A percentile compares a stretch with the other conserved stretches of the same genome.
Conservation (phyloP, 2,888 invertebrate species). For the Campoletis raptor region DNA sequence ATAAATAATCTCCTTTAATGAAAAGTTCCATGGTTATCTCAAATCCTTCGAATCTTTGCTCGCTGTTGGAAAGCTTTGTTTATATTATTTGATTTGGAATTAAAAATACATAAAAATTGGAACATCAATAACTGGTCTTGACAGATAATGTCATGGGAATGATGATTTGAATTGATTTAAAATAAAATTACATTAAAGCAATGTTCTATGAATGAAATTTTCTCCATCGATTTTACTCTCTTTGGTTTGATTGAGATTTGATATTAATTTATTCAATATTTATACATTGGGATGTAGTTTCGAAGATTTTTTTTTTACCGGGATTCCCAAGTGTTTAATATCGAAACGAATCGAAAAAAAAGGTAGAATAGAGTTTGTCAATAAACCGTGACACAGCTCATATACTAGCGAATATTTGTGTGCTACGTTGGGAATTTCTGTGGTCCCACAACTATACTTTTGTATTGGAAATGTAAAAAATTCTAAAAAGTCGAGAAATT, state of each 20-base stretch:
- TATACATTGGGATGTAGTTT: background rate
- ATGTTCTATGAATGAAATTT: background rate
- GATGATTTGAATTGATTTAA: background rate
- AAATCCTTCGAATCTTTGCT: background rate
- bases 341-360: slow-evolving; percentile 2
- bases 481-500: slow-evolving; percentile 10
- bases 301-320: background rate
- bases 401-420: slow-evolving; percentile 20
- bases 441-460: background rate
- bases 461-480: background rate
- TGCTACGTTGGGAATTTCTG: background rate
- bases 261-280: background rate
- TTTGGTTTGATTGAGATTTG: background rate
- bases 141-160: background rate
- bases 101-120: background rate
- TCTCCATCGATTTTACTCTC: background rate
- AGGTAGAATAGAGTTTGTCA: slow-evolving; percentile 11
- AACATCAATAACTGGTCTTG: background rate
- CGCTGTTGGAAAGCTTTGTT: background rate
- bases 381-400: slow-evolving; percentile 17
- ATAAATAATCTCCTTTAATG: background rate
- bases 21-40: background rate
- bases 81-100: background rate
- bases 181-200: background rate
- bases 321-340: background rate